Conservation (phyloP, 2,113 vertebrate species). For the Callipepla californica region DNA sequence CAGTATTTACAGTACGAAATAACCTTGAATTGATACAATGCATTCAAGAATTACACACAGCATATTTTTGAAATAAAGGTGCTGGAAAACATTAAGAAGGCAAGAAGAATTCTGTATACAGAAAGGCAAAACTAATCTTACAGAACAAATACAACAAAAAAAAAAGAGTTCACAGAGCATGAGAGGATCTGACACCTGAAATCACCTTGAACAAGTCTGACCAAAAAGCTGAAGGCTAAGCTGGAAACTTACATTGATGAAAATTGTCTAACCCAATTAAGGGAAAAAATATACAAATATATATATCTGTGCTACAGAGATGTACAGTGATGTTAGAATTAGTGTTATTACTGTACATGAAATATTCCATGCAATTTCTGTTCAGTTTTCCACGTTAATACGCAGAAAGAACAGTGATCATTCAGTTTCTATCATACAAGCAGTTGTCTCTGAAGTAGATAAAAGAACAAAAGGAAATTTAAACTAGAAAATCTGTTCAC, state of each 20-base stretch:
- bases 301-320: background rate
- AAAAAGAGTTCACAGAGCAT: background rate
- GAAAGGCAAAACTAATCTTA: background rate
- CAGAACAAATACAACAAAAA: background rate
- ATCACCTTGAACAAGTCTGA: background rate
- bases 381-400: background rate
- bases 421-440: background rate
- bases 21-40: background rate
- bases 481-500: background rate
- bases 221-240: background rate
- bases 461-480: background rate
- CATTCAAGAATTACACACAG: background rate
- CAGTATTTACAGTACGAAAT: background rate
- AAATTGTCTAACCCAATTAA: background rate
- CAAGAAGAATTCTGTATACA: background rate
- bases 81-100: background rate
- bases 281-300: background rate
- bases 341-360: background rate
- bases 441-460: background rate
- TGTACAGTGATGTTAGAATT: background rate
- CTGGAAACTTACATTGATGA: background rate
- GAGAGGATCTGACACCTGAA: background rate
- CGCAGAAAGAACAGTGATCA: background rate
- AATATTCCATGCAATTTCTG: background rate
- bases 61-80: background rate